Evolutionary conservation across 2,888 invertebrate genomes (phyloP), one percentile per base, ranked within the genome.

Genomic region (Ethmia dodecea): DNA sequence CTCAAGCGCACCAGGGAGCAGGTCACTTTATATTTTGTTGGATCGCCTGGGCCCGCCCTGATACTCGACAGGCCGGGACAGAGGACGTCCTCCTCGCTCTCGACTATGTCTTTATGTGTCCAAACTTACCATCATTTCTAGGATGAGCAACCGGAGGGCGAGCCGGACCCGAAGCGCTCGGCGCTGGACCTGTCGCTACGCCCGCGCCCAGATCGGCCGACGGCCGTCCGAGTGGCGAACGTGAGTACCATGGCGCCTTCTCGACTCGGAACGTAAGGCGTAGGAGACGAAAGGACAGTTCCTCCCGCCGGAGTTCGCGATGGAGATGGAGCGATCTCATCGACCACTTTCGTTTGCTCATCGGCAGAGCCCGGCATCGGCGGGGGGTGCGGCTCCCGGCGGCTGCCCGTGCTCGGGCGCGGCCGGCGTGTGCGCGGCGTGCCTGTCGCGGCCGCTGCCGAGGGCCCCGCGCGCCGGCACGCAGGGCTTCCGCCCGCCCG

Each of bases 401-500:
- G 35, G 10, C 36, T 67, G 68, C 56, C 81, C 80, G 52, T 94
- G 94, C 70, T 81, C 79, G 36, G 94, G 94, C 70, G 90, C 86
- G 37, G 52, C 43, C 56, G 92, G 90, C 9, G 89, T 89, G 65
- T 86, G 78, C 63, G 86, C 91, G 20, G 87, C 92, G 18, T 95
- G 95, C 72, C 84, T 88, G 22, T 72, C 87, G 25, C 89, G 91
- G 54, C 89, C 89, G 43, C 84, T 88, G 31, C 90, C 93, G 49
- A 87, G 89, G 32, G 95, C 95, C 5, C 90, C 94, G 3, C 86
- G 96, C 54, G 96, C 96, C 34, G 96, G 96, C 43, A 96, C 96
- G 28, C 95, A 95, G 33, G 96, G 96, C 20, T 96, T 94, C 74
- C 88, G 96, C 15, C 94, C 96, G 35, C 96, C 96, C 0, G 96